These are phyloP conservation scores for Macquaria ambigua DNA, from an alignment of 2,113 vertebrate genomes.

Conservation along the genomic window DNA sequence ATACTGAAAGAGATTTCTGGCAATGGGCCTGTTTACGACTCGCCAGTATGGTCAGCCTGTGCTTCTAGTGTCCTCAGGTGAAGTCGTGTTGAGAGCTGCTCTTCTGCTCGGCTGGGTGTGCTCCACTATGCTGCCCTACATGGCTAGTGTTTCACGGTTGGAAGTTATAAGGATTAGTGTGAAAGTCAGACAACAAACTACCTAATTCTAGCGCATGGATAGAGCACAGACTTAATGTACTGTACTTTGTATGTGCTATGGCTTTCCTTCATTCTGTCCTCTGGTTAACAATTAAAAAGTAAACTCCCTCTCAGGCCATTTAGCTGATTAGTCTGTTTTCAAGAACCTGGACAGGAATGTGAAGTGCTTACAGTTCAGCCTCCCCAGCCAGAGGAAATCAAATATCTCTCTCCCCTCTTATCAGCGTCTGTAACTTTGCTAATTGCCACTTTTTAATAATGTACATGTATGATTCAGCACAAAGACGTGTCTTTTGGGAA, in stretches of 20 bases:
- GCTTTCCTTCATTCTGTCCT: constrained; percentile 9
- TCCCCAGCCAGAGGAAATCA: constrained; percentile 46
- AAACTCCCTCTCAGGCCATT: constrained; percentile 8
- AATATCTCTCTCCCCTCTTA: constrained; percentile 43
- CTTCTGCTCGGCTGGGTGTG: constrained; percentile 36
- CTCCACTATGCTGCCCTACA: constrained; percentile 38
- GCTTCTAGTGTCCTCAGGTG: constrained; percentile 33
- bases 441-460: constrained; percentile 70
- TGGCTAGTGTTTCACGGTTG: constrained; percentile 33
- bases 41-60: background rate
- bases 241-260: background rate
- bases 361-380: constrained; percentile 50
- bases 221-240: background rate
- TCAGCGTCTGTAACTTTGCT: constrained; percentile 34
- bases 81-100: constrained; percentile 32
- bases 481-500: constrained; percentile 64
- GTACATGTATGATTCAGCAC: constrained; percentile 73
- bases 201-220: background rate
- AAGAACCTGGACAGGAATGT: constrained; percentile 36
- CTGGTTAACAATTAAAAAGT: constrained; percentile 35
- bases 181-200: constrained; percentile 1
- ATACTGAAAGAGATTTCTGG: background rate
- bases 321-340: constrained; percentile 32
- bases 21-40: constrained; percentile 20
- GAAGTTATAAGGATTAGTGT: background rate